Evolutionary conservation across 2,888 invertebrate genomes (phyloP).

Genomic region (Euphydryas editha): DNA sequence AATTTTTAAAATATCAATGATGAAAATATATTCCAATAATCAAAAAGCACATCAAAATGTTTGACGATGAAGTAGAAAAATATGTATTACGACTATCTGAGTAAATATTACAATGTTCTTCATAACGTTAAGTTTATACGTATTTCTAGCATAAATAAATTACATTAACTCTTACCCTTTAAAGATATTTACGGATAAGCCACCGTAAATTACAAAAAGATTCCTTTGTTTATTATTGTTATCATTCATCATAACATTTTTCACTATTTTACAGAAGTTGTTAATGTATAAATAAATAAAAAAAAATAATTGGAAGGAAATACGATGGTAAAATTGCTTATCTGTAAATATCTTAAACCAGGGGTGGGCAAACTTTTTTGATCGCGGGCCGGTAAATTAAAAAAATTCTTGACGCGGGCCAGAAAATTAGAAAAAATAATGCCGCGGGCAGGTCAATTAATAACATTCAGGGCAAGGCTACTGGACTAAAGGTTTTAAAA

Average conservation of each 20-base stretch:
- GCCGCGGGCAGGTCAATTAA: too few species aligned
- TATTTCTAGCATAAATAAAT: slow-evolving; percentile 27
- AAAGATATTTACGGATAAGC: slow-evolving; percentile 27
- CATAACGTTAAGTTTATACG: slow-evolving; percentile 20
- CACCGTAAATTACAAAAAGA: neutral
- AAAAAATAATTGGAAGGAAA: neutral
- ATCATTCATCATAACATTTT: neutral
- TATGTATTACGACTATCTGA: slow-evolving; percentile 68
- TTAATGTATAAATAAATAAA: neutral
- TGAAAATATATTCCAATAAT: neutral
- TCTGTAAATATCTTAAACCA: slow-evolving; percentile 32
- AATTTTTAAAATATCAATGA: neutral
- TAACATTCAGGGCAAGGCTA: too few species aligned
- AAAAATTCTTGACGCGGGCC: too few species aligned
- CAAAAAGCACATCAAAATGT: slow-evolving; percentile 62
- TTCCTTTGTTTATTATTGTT: neutral
- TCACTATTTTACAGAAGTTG: neutral
- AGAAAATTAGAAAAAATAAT: too few species aligned
- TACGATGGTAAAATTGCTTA: slow-evolving; percentile 13
- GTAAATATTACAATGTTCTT: slow-evolving; percentile 55
- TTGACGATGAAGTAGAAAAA: slow-evolving; percentile 71
- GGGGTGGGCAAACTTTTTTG: too few species aligned
- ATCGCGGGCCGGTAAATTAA: too few species aligned
- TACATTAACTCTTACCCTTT: slow-evolving; percentile 21
- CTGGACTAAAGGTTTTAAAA: too few species aligned